phyloP scores from a whole-genome alignment of 2,888 invertebrate genomes.

The Pollenia amentaria region DNA sequence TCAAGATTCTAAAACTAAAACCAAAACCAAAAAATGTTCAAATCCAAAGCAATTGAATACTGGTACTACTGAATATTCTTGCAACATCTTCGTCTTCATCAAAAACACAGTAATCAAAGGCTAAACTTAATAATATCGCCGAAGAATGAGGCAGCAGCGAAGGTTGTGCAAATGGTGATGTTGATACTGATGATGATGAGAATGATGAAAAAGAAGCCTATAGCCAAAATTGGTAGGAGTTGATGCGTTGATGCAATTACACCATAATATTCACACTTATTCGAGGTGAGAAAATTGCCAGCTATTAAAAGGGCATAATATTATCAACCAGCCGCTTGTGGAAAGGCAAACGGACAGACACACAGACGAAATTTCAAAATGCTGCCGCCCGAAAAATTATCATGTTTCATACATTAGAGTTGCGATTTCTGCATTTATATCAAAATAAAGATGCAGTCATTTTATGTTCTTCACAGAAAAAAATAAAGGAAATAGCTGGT shows the following conservation, averaged over 20 bases:
- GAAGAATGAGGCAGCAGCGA: slow-evolving; percentile 9
- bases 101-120: slow-evolving; percentile 29
- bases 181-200: slow-evolving; percentile 25
- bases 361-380: slow-evolving; percentile 18
- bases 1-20: slow-evolving; percentile 12
- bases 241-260: slow-evolving; percentile 85
- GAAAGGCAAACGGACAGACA: slow-evolving; percentile 19
- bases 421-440: slow-evolving; percentile 16
- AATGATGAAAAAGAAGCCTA: slow-evolving; percentile 75
- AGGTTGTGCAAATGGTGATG: slow-evolving; percentile 12
- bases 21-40: slow-evolving; percentile 23
- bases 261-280: slow-evolving; percentile 85
- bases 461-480: slow-evolving; percentile 42
- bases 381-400: slow-evolving; percentile 58
- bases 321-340: slow-evolving; percentile 72
- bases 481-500: neutral
- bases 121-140: slow-evolving; percentile 8
- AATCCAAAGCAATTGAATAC: slow-evolving; percentile 55
- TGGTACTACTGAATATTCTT: slow-evolving; percentile 39
- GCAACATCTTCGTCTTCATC: slow-evolving; percentile 35
- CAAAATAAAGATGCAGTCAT: slow-evolving; percentile 53
- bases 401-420: slow-evolving; percentile 43
- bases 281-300: slow-evolving; percentile 85
- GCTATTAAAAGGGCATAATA: slow-evolving; percentile 85
- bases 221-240: slow-evolving; percentile 84